Evolutionary conservation across 2,888 invertebrate species (phyloP), one percentile per base, ranked within the genome.

Genomic region (Archips crataeganus): DNA sequence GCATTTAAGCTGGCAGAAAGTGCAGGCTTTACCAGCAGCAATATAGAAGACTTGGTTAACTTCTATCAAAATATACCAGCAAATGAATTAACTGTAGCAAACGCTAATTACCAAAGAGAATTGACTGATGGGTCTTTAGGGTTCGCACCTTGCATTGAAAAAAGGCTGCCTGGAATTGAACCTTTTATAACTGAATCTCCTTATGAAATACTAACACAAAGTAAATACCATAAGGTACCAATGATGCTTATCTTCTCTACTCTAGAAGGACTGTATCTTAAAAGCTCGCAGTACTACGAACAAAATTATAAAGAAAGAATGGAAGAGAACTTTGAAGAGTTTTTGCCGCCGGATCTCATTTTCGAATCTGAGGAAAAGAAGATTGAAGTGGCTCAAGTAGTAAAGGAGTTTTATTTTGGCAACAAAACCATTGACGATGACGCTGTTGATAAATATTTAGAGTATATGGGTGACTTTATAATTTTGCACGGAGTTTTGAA

Each of bases 21-120:
- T 61, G 75, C 86, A 11, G 84, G 86, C 1, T 82, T 79, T 11
- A 62, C 74, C 60, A 85, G 82, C 0, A 74, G 79, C 4, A 77
- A 83, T 49, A 13, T 79, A n/a, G 42, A 77, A 3, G 79, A 81
- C 5, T 63, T 70, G 23, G 11, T 62, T n/a, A 10, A 54, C 1
- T 70, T 70, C 54, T 70, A 51, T 45, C 54, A 42, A 54, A 70
- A 54, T 9, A 70, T 54, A 42, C 32, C 42, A 5, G 47, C 15
- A 32, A 54, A 70, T 39, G 70, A 70, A n/a, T 51, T 70, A 34
- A 63, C 70, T 1, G 10, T 32, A 15, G 45, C 51, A 36, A 70
- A 45, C 9, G 62, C 51, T 11, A 10, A 45, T 6, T 70, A 54
- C 32, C 42, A 63, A 34, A 15, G 13, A 15, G 45, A 54, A 45